These are phyloP conservation scores for Raja brachyura DNA, from an alignment of 2,113 vertebrate species.

Conservation along the genomic window DNA sequence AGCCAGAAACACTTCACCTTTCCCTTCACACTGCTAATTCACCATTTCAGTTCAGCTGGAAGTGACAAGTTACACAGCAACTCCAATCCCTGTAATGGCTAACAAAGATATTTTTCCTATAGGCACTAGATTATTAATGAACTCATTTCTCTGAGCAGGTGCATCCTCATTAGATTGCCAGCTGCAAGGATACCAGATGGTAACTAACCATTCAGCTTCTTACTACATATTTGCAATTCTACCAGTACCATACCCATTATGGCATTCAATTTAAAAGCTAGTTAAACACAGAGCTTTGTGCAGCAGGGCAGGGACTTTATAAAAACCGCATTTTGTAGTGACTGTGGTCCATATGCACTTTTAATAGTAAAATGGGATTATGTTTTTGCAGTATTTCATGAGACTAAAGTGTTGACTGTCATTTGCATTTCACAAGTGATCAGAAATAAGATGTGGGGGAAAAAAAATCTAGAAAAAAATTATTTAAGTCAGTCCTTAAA, in stretches of 20 bases:
- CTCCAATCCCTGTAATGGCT: conserved; percentile 61
- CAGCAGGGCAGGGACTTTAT: conserved; percentile 53
- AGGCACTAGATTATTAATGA: conserved; percentile 76
- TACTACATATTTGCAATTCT: conserved; percentile 60
- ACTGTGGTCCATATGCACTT: conserved; percentile 2
- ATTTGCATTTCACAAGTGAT: neutral
- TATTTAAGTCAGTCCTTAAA: neutral
- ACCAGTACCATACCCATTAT: conserved; percentile 20
- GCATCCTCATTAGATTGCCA: conserved; percentile 80
- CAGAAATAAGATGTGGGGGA: neutral
- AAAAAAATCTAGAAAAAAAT: neutral
- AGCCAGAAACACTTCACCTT: neutral
- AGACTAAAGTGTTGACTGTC: neutral
- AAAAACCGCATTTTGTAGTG: neutral
- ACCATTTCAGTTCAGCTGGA: conserved; percentile 58
- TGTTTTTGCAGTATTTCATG: neutral
- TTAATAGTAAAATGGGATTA: neutral
- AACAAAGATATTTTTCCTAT: conserved; percentile 67
- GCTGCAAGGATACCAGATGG: conserved; percentile 72
- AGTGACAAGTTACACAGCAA: conserved; percentile 70
- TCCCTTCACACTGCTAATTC: conserved; percentile 31
- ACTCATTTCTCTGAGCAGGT: conserved; percentile 69
- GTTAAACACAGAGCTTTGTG: conserved; percentile 63
- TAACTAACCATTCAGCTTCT: conserved; percentile 42
- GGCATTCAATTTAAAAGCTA: conserved; percentile 58